Percentiles rank a stretch among this genome's conserved stretches.
These are phyloP conservation scores for Crocuta crocuta DNA, from an alignment of 2,113 vertebrate genomes.

Conservation along the genomic window DNA sequence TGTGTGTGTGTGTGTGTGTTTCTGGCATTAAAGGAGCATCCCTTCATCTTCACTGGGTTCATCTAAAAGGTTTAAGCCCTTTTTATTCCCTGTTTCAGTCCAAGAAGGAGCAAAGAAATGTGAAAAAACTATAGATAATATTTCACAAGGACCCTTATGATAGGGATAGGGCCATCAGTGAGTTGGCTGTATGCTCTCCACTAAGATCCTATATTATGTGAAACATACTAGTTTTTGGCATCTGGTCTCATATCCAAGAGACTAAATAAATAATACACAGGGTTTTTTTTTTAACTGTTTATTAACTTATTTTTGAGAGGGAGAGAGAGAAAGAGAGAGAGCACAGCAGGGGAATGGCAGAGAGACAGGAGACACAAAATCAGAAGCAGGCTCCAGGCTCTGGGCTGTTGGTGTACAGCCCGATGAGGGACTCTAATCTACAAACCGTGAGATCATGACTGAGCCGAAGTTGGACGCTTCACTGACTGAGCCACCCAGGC, in stretches of 20 bases:
- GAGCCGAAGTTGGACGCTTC: too few species aligned
- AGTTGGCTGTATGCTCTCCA: not conserved
- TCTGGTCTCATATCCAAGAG: constrained; percentile 60
- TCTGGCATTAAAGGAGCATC: constrained; percentile 13
- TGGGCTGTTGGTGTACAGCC: too few species aligned
- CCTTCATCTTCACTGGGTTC: constrained; percentile 46
- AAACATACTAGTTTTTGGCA: constrained; percentile 51
- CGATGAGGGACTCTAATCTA: too few species aligned
- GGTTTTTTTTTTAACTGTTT: too few species aligned
- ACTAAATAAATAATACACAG: constrained; percentile 65
- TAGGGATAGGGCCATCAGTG: not conserved
- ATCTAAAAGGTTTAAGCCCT: constrained; percentile 50
- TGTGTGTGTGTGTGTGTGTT: not conserved
- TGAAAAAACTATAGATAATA: not conserved
- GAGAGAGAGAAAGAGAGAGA: too few species aligned
- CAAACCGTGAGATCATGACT: too few species aligned
- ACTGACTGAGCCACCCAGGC: too few species aligned
- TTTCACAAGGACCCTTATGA: constrained; percentile 8
- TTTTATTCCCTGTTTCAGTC: not conserved
- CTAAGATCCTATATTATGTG: constrained; percentile 55
- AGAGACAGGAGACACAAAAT: too few species aligned
- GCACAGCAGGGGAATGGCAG: too few species aligned
- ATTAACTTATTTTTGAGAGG: too few species aligned
- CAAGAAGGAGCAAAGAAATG: not conserved
- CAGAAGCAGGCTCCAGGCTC: too few species aligned